These are phyloP conservation scores for Ptychobarbus kaznakovi DNA, from an alignment of 2,797 vertebrate species.

Conservation along the genomic window DNA sequence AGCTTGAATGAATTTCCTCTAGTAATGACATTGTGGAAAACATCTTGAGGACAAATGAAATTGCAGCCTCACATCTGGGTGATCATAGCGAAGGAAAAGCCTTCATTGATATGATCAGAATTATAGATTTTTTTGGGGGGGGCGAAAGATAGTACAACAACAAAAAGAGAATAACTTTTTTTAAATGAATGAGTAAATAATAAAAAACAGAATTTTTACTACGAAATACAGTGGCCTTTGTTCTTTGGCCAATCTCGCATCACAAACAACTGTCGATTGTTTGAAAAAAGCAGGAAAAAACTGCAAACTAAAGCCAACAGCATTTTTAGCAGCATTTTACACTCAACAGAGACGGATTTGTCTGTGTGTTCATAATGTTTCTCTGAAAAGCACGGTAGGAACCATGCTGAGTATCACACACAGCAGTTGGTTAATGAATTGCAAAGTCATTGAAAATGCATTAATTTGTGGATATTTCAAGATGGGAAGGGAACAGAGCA, in stretches of 20 bases:
- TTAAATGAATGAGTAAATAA: neutral
- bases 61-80: neutral
- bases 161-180: neutral
- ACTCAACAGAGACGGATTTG: constrained; percentile 79
- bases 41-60: constrained; percentile 23
- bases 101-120: constrained; percentile 3
- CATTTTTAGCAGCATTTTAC: constrained; percentile 81
- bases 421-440: constrained; percentile 26
- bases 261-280: constrained; percentile 28
- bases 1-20: constrained; percentile 35
- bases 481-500: neutral
- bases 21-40: constrained; percentile 41
- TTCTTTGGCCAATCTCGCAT: constrained; percentile 3
- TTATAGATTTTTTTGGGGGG: neutral
- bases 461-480: constrained; percentile 10
- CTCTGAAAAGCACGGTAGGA: constrained; percentile 20
- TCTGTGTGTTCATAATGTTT: constrained; percentile 56
- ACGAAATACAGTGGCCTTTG: constrained; percentile 16
- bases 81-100: constrained; percentile 34
- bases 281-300: constrained; percentile 64
- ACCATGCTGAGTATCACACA: constrained; percentile 26
- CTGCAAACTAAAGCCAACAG: constrained; percentile 85
- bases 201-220: constrained; percentile 15
- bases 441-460: constrained; percentile 2
- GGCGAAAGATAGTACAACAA: neutral